Conservation (phyloP, 2,113 vertebrate genomes). For the Cygnus atratus region DNA sequence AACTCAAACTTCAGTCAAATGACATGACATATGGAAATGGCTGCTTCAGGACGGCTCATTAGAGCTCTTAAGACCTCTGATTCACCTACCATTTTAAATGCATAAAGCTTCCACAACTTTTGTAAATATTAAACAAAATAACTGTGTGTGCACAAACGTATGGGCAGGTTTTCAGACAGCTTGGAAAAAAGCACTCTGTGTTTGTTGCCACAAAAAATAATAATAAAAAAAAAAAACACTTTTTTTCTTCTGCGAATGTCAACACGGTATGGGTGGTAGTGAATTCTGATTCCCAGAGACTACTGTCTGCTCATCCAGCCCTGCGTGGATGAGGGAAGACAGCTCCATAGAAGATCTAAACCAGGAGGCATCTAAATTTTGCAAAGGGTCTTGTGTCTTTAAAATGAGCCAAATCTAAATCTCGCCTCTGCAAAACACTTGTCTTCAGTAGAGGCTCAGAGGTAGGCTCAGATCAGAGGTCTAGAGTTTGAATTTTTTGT, state of each 20-base stretch:
- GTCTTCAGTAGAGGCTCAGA: not conserved
- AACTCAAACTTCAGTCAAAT: slow-evolving; percentile 2
- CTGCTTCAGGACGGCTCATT: not conserved
- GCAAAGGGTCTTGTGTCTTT: not conserved
- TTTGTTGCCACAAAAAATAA: not conserved
- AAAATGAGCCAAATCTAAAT: slow-evolving; percentile 6
- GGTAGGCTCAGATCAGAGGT: not conserved
- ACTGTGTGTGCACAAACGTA: not conserved
- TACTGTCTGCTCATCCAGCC: not conserved
- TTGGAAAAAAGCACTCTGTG: not conserved
- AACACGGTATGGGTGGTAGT: not conserved
- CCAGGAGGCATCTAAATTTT: not conserved
- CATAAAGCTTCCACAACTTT: not conserved
- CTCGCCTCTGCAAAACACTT: not conserved
- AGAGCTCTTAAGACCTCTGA: not conserved
- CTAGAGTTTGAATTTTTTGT: not conserved
- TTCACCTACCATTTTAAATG: not conserved
- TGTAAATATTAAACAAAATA: not conserved
- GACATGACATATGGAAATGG: not conserved
- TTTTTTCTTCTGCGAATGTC: not conserved
- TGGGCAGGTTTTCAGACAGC: not conserved
- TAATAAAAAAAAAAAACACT: not conserved
- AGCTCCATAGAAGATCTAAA: not conserved
- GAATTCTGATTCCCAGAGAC: not conserved
- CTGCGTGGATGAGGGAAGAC: not conserved